Evolutionary conservation across 2,888 invertebrate genomes (phyloP), one percentile per base, ranked within the genome.

Genomic region (Drosophila pullipes): DNA sequence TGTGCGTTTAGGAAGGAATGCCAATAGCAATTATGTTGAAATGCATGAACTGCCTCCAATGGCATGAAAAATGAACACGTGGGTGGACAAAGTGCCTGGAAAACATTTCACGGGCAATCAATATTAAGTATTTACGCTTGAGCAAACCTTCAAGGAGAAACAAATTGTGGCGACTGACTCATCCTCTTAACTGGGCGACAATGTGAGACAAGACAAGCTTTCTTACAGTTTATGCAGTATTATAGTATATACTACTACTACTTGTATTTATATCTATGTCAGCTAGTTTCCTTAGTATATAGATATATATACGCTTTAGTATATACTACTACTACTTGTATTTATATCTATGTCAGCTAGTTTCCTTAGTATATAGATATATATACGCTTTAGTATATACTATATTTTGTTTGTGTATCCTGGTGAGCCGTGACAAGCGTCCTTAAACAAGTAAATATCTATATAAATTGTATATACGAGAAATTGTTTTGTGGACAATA

Each of bases 51-150:
- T 57, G 28, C 16, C 28, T 66, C 28, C 84, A 86, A 44, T 82
- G 79, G 78, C 60, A 66, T 76, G 83, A 79, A 87, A 84, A 78
- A 72, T 66, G 57, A 67, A 54, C 58, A 69, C 62, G 67, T 73
- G 41, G 69, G 53, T 55, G 53, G 41, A 44, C 52, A 47, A 52
- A 44, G 10, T 28, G 55, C 67, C 66, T 64, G 54, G 50, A 62
- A 67, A 67, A 63, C 75, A 58, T 57, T 60, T 64, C 52, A 50
- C 50, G 50, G 73, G 67, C 62, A 81, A 74, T 80, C 81, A 81
- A 76, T 82, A 69, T 66, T 57, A 60, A 70, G 74, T 81, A 78
- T 69, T 82, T 78, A 82, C 79, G 78, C 79, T 81, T 79, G 76
- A 60, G 52, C 63, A 69, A 41, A 59, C 65, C 61, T 52, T 25